Evolutionary conservation across 2,888 invertebrate genomes (phyloP).

Genomic region (Hofmannophila pseudospretella): DNA sequence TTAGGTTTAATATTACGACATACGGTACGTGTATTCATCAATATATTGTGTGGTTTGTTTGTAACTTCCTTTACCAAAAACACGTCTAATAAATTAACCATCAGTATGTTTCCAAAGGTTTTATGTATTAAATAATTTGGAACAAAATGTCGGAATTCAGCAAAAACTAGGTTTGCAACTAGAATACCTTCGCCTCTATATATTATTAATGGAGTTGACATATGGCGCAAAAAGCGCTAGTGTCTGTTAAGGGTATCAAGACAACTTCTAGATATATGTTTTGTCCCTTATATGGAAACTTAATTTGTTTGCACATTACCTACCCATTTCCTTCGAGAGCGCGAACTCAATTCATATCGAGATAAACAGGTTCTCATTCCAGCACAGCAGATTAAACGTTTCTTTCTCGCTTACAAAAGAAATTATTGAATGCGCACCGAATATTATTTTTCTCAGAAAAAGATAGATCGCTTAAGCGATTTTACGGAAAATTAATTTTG

Average conservation of each 20-base stretch:
- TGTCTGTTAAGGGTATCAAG: slow-evolving; percentile 39
- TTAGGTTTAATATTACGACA: background rate
- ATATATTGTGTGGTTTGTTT: too few species aligned
- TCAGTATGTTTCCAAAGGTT: too few species aligned
- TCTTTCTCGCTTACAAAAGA: slow-evolving; percentile 38
- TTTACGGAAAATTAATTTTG: slow-evolving; percentile 74
- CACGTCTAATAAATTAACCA: too few species aligned
- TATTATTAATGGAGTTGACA: slow-evolving; percentile 36
- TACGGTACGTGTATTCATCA: background rate
- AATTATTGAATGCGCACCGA: slow-evolving; percentile 49
- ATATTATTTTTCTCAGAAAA: slow-evolving; percentile 69
- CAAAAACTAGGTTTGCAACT: slow-evolving; percentile 48
- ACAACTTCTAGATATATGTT: slow-evolving; percentile 44
- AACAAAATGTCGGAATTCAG: slow-evolving; percentile 22
- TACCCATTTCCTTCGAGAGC: slow-evolving; percentile 44
- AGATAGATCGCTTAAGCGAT: slow-evolving; percentile 71
- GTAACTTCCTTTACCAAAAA: too few species aligned
- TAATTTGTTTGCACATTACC: slow-evolving; percentile 59
- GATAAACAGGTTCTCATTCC: slow-evolving; percentile 48
- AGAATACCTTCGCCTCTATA: slow-evolving; percentile 38
- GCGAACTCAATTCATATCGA: slow-evolving; percentile 43
- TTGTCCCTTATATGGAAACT: slow-evolving; percentile 50
- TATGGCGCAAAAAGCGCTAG: slow-evolving; percentile 41
- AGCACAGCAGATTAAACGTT: slow-evolving; percentile 54
- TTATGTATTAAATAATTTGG: too few species aligned